Evolutionary conservation across 30 jellyfish, hydroid and myxozoan genomes (phyloP).

Genomic region (Turritopsis rubra): DNA sequence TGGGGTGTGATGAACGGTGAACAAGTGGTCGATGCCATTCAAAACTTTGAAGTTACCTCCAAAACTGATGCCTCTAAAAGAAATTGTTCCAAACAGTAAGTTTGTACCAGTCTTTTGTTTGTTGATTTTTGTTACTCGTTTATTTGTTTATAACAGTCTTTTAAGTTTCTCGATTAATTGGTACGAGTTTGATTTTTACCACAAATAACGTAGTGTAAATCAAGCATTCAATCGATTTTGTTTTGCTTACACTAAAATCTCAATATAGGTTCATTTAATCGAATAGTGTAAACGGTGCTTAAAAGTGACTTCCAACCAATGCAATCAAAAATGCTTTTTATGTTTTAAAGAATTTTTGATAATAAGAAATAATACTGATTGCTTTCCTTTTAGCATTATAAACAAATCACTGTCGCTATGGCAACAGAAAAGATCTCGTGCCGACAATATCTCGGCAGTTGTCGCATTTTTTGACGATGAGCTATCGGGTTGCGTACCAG

Average conservation of each 20-base stretch:
- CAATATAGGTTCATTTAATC: too few species aligned
- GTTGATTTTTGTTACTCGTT: too few species aligned
- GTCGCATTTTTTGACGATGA: constrained; percentile 63
- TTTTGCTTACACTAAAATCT: too few species aligned
- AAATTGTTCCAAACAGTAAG: constrained; percentile 25
- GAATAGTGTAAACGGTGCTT: too few species aligned
- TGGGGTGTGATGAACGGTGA: constrained; percentile 80
- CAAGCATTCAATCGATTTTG: too few species aligned
- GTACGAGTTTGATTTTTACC: not conserved
- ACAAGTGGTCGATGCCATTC: constrained; percentile 59
- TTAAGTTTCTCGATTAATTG: not conserved
- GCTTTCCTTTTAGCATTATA: constrained; percentile 44
- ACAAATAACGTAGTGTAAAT: too few species aligned
- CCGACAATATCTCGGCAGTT: constrained; percentile 79
- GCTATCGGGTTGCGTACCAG: constrained; percentile 6
- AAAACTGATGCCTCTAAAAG: constrained; percentile 34
- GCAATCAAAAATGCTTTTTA: too few species aligned
- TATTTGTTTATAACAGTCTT: not conserved
- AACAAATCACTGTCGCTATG: constrained; percentile 52
- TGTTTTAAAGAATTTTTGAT: too few species aligned
- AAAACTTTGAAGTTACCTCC: constrained; percentile 22
- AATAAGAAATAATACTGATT: not conserved
- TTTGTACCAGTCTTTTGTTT: not conserved
- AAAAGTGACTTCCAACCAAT: too few species aligned
- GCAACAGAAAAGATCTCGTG: constrained; percentile 58